Conservation (phyloP, 2,888 invertebrate genomes). For the Tyria jacobaeae region DNA sequence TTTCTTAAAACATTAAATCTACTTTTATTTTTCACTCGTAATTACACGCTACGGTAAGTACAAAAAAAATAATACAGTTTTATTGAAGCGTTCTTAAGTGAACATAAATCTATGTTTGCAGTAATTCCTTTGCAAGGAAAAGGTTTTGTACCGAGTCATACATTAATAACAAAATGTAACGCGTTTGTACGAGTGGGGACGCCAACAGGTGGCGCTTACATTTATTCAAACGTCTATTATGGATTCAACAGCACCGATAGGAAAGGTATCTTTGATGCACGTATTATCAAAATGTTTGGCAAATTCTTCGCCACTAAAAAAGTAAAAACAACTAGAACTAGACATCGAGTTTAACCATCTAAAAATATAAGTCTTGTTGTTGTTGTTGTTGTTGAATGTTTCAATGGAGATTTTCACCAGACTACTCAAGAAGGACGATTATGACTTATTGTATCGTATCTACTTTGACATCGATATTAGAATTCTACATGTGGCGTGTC, state of each 20-base stretch:
- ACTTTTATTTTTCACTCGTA: not conserved
- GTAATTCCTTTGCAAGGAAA: constrained; percentile 13
- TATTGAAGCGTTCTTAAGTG: not conserved
- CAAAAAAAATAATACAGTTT: not conserved
- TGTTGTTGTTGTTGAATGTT: no score
- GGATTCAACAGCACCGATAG: not conserved
- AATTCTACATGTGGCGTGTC: no score
- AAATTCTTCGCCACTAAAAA: no score
- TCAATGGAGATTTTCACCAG: no score
- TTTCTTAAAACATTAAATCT: not conserved
- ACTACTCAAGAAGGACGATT: no score
- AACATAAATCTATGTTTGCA: constrained; percentile 7
- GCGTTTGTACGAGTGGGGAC: constrained; percentile 1
- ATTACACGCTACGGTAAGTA: no score
- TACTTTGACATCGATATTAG: no score
- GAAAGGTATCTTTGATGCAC: not conserved
- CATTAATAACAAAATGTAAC: constrained; percentile 8
- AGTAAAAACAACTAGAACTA: no score
- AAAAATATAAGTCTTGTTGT: no score
- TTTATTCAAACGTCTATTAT: not conserved
- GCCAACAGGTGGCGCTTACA: constrained; percentile 16
- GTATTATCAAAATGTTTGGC: no score
- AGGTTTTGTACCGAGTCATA: not conserved
- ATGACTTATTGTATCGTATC: no score
- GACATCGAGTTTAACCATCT: no score